These are phyloP conservation scores for Zoanthus sansibaricus DNA, from an alignment of 92 coral and sea anemone species.

Conservation along the genomic window DNA sequence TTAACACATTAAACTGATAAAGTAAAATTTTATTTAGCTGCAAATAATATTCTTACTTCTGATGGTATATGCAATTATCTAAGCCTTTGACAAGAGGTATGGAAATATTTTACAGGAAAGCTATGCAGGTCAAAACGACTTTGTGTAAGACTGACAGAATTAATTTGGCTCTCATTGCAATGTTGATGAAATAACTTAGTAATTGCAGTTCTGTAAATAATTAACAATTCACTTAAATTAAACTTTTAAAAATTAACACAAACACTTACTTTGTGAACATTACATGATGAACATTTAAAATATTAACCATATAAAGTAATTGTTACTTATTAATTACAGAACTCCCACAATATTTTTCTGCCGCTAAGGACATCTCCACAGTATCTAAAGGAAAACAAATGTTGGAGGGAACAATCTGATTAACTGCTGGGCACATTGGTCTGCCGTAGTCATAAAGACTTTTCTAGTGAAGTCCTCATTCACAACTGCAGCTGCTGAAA, in stretches of 20 bases:
- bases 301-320: background rate
- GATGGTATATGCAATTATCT: too few relatives aligned
- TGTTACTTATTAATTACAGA: background rate
- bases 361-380: background rate
- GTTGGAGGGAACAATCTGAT: background rate
- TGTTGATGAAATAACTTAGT: background rate
- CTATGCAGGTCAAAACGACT: too few relatives aligned
- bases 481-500: too few relatives aligned
- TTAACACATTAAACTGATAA: too few relatives aligned
- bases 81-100: too few relatives aligned
- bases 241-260: background rate
- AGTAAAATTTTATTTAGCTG: too few relatives aligned
- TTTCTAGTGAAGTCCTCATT: too few relatives aligned
- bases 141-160: too few relatives aligned
- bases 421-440: too few relatives aligned
- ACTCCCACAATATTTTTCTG: background rate
- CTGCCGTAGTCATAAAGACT: too few relatives aligned
- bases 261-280: background rate
- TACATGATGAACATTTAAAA: background rate
- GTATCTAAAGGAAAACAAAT: background rate
- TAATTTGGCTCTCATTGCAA: background rate
- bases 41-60: too few relatives aligned
- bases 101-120: too few relatives aligned
- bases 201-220: background rate
- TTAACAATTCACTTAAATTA: background rate